phyloP scores from a whole-genome alignment of 2,888 invertebrate species.

The Lumbricus terrestris region DNA sequence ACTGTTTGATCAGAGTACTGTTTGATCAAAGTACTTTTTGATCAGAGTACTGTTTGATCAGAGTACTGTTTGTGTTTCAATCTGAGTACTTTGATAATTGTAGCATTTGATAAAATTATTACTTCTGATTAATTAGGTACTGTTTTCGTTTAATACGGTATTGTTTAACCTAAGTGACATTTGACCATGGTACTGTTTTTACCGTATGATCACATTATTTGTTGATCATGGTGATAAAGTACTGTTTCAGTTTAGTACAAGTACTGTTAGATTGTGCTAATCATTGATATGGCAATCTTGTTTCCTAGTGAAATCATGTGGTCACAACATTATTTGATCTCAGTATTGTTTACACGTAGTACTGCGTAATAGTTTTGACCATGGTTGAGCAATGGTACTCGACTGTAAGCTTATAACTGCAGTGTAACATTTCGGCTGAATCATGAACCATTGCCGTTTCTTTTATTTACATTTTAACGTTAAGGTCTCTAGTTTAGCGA shows the following conservation, averaged over 20 bases:
- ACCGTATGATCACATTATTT: no score
- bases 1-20: not conserved
- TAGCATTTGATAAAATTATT: no score
- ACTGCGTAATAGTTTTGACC: not conserved
- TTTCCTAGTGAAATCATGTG: not conserved
- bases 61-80: no score
- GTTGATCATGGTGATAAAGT: not conserved
- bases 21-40: not conserved
- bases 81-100: no score
- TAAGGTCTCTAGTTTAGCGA: not conserved
- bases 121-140: no score
- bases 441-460: not conserved
- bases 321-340: conserved; percentile 3
- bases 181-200: no score
- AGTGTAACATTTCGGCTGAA: not conserved
- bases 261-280: not conserved
- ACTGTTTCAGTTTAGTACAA: not conserved
- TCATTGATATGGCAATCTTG: not conserved
- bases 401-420: not conserved
- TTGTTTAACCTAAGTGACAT: no score
- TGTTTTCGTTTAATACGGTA: no score
- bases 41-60: not conserved
- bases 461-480: not conserved
- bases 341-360: conserved; percentile 3
- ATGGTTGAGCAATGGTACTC: not conserved